Conservation (phyloP, 1,140 invertebrate genomes). For the Phocides pigmalion region DNA sequence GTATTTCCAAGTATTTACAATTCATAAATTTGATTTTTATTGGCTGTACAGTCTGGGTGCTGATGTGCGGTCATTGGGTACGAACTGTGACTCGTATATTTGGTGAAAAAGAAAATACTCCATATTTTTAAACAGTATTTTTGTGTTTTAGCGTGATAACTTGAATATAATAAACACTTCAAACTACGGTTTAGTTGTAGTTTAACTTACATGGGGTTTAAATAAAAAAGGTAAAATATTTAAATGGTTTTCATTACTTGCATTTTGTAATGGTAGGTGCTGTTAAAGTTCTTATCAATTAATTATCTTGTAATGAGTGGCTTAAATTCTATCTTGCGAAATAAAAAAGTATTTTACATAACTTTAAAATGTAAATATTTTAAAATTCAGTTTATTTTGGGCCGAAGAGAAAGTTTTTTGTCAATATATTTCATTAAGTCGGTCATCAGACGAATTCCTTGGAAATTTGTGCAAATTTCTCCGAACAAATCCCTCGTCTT, state of each 20-base stretch:
- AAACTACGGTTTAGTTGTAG: too few species aligned
- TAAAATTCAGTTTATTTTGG: background rate
- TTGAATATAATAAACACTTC: too few species aligned
- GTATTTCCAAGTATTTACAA: conserved; percentile 27
- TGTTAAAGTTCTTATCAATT: too few species aligned
- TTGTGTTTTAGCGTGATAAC: too few species aligned
- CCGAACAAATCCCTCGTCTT: conserved; percentile 38
- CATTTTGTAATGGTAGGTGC: too few species aligned
- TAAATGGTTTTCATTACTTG: too few species aligned
- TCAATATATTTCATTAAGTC: background rate
- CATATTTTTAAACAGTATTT: background rate
- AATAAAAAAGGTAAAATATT: too few species aligned
- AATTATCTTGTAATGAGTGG: too few species aligned
- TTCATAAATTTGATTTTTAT: conserved; percentile 31
- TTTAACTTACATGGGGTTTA: too few species aligned
- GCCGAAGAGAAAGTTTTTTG: background rate
- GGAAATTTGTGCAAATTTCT: conserved; percentile 31
- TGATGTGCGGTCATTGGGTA: conserved; percentile 21
- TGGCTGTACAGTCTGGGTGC: conserved; percentile 18
- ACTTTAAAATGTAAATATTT: background rate
- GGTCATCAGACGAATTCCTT: background rate
- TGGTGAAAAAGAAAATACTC: background rate
- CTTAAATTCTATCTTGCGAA: too few species aligned
- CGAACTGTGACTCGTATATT: conserved; percentile 4
- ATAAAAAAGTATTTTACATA: too few species aligned